Evolutionary conservation across 92 coral and sea anemone genomes (phyloP).

Genomic region (Desmophyllum pertusum): DNA sequence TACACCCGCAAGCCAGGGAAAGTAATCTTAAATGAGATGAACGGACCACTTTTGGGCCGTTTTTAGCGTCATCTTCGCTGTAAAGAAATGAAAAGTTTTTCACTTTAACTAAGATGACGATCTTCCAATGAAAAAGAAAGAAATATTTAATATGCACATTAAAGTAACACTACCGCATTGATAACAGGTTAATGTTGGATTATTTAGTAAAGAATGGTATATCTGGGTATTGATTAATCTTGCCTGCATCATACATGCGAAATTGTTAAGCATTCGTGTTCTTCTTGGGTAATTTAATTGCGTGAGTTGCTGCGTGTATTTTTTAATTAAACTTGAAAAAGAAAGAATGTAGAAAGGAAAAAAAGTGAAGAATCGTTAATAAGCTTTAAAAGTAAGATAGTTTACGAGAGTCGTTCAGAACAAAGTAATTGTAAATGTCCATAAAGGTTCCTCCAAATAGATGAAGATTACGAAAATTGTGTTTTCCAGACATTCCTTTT

Average conservation of each 20-base stretch:
- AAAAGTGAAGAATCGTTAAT: no score
- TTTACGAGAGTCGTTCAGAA: background rate
- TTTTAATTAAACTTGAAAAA: background rate
- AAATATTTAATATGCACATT: background rate
- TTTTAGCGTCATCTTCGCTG: no score
- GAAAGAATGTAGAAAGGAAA: background rate
- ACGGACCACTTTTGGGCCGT: no score
- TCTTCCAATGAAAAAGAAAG: no score
- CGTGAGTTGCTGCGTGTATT: background rate
- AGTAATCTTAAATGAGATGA: no score
- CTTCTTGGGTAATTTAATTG: conserved; percentile 16
- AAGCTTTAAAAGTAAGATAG: background rate
- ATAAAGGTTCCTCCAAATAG: background rate
- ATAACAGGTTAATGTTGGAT: background rate
- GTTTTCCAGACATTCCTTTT: background rate
- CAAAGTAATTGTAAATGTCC: background rate
- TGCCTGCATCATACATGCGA: background rate
- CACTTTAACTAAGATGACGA: no score
- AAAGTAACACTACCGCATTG: background rate
- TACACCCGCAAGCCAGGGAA: no score
- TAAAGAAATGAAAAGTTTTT: no score
- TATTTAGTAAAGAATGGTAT: background rate
- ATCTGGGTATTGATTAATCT: background rate
- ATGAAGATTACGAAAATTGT: background rate
- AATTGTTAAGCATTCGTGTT: conserved; percentile 4